phyloP scores from a whole-genome alignment of 2,888 invertebrate genomes.

The Diarsia brunnea region DNA sequence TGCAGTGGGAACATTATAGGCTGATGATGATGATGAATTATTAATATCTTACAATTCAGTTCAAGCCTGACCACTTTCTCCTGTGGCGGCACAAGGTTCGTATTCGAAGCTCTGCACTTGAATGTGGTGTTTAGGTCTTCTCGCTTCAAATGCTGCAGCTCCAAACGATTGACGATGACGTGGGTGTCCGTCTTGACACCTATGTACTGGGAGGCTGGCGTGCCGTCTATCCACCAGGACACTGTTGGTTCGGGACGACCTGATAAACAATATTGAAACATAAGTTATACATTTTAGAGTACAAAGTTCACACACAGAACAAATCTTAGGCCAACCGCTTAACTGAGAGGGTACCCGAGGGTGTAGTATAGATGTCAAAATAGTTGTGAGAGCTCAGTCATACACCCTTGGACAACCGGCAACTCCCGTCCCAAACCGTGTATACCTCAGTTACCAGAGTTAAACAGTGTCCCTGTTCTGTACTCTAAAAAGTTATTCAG shows the following conservation, averaged over 20 bases:
- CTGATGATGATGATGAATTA: no score
- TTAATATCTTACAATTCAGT: conserved; percentile 93
- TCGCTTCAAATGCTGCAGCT: conserved; percentile 93
- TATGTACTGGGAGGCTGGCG: conserved; percentile 93
- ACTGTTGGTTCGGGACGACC: conserved; percentile 96
- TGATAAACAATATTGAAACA: conserved; percentile 73
- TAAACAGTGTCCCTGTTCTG: not conserved
- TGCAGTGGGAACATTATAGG: no score
- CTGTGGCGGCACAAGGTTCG: conserved; percentile 95
- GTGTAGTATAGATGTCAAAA: not conserved
- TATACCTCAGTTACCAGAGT: not conserved
- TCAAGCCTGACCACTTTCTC: conserved; percentile 95
- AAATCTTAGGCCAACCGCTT: not conserved
- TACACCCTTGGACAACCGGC: not conserved
- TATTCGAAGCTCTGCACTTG: conserved; percentile 96
- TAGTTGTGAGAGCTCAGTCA: not conserved
- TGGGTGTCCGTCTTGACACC: conserved; percentile 93
- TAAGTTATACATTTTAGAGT: not conserved
- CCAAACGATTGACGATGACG: conserved; percentile 95
- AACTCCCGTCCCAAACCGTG: not conserved
- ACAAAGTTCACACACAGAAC: no score
- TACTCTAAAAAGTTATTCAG: not conserved
- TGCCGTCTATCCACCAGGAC: conserved; percentile 95
- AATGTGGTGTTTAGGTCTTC: conserved; percentile 96
- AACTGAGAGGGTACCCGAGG: not conserved